Percentiles rank a stretch among this genome's conserved stretches.
These are phyloP conservation scores for Lepilemur ruficaudatus DNA, from an alignment of 2,797 vertebrate species.

Conservation along the genomic window DNA sequence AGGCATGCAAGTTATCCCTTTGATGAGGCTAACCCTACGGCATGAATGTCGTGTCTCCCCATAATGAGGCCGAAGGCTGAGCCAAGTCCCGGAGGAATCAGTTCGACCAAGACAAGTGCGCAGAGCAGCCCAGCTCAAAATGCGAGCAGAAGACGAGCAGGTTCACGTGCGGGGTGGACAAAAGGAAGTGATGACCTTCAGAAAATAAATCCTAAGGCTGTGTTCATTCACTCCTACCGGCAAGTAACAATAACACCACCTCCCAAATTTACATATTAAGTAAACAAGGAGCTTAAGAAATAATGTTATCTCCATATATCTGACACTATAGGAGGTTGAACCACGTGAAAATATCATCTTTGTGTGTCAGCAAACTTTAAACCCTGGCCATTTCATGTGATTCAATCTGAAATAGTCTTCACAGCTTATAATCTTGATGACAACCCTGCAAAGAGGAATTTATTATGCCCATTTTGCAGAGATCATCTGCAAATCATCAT, in stretches of 20 bases:
- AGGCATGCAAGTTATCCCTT: constrained; percentile 71
- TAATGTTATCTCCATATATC: background rate
- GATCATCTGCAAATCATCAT: too few relatives aligned
- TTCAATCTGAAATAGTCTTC: background rate
- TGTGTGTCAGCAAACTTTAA: background rate
- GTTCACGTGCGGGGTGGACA: background rate
- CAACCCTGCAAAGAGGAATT: background rate
- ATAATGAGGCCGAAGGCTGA: constrained; percentile 59
- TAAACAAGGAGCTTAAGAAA: background rate
- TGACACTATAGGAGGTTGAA: background rate
- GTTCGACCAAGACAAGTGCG: background rate
- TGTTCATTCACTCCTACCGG: background rate
- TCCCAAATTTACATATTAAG: background rate
- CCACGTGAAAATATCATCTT: background rate
- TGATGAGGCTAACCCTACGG: constrained; percentile 58
- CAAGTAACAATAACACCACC: background rate
- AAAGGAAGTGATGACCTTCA: background rate
- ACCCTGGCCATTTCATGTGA: background rate
- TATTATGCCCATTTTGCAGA: background rate
- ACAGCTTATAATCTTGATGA: background rate
- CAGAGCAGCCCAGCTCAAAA: background rate
- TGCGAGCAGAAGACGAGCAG: background rate
- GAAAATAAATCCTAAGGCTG: background rate
- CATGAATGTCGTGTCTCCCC: constrained; percentile 42
- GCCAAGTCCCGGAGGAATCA: constrained; percentile 45